Percentiles rank a stretch among this genome's conserved stretches.
These are phyloP conservation scores for Mycteria americana DNA, from an alignment of 2,797 vertebrate genomes.

Conservation along the genomic window DNA sequence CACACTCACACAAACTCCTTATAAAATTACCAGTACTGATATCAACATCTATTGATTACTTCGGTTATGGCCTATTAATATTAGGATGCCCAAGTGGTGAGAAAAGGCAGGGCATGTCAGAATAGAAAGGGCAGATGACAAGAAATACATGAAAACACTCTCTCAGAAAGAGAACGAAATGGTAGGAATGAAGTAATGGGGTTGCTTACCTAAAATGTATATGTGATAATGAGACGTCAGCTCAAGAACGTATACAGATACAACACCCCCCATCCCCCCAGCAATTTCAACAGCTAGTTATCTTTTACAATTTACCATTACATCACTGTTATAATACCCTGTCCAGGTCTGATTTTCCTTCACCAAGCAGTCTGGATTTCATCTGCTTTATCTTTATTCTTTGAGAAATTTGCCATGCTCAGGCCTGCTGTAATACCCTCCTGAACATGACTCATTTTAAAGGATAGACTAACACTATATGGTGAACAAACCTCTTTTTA, in stretches of 20 bases:
- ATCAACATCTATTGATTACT: not conserved
- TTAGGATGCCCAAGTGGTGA: not conserved
- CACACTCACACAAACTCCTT: not conserved
- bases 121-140: not conserved
- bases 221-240: not conserved
- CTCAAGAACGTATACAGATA: not conserved
- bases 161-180: not conserved
- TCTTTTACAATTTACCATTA: not conserved
- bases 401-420: not conserved
- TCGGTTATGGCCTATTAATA: not conserved
- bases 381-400: not conserved
- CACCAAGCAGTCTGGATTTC: not conserved
- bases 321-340: not conserved
- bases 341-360: not conserved
- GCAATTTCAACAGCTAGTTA: not conserved
- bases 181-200: not conserved
- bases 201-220: not conserved
- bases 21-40: not conserved
- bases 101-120: not conserved
- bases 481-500: not conserved
- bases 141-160: not conserved
- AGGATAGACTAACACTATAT: not conserved
- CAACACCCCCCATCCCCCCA: not conserved
- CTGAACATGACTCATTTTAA: not conserved
- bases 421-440: not conserved